Evolutionary conservation across 1,140 invertebrate species (phyloP), one percentile per base, ranked within the genome.

Genomic region (Sarcophaga bullata): DNA sequence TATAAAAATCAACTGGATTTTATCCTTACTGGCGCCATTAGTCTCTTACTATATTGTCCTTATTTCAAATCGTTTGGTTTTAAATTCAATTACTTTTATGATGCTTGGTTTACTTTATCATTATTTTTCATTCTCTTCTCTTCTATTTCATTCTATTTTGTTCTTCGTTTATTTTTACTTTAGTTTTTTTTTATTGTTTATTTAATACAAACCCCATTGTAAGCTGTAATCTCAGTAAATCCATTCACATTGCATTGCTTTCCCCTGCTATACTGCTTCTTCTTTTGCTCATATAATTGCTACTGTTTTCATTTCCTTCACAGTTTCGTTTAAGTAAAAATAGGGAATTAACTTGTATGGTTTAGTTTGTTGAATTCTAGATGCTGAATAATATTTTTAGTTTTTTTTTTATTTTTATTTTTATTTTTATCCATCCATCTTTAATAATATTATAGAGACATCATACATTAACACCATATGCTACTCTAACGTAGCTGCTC

Each of bases 391-490:
- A n/a, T 58, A n/a, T 58, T n/a, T 37, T n/a, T n/a, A n/a, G n/a
- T n/a, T 37, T 37, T n/a, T 15, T 15, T n/a, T 58, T 58, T n/a
- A n/a, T 15, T 58, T 58, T 15, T 11, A 5, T 58, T 15, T 11
- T 58, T 58, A 1, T 10, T 58, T 11, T 58, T 13, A 11, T 58
- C 6, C n/a, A 6, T 58, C 9, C 7, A n/a, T n/a, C 13, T 54
- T 9, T 10, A 54, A 54, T 58, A 58, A 15, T 58, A 58, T 58
- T 58, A 58, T 58, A n/a, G 54, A n/a, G 13, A 13, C 13, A 52
- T 58, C 73, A 48, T 37, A 46, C 73, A 46, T 73, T 73, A 46
- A 73, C 73, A 73, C 73, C 73, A 73, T 73, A 73, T 73, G 73
- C 46, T 73, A 15, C 17, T 25, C 25, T 4, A 37, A 37, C 25